A percentile compares a stretch with the other conserved stretches of the same genome.
These are phyloP conservation scores for Sebastes flavidus DNA, from an alignment of 2,797 vertebrate species.

Conservation along the genomic window DNA sequence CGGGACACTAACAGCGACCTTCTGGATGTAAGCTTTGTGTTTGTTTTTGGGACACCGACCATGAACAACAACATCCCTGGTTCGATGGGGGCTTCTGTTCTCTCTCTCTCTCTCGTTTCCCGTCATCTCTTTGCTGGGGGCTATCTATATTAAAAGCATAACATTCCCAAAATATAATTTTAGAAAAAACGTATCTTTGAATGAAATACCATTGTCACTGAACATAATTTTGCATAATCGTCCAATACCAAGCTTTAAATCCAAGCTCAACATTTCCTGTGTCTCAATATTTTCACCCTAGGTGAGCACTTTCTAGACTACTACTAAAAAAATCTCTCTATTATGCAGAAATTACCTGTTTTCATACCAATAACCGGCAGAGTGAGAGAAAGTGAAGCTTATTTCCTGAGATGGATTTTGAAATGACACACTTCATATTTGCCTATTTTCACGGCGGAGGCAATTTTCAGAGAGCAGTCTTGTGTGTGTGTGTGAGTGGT, in stretches of 20 bases:
- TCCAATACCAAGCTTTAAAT: neutral
- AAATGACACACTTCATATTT: conserved; percentile 41
- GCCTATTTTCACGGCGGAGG: conserved; percentile 21
- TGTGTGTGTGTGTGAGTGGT: conserved; percentile 10
- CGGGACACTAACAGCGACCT: no score
- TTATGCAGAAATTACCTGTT: conserved; percentile 4
- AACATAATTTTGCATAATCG: neutral
- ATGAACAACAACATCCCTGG: no score
- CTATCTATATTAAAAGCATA: neutral
- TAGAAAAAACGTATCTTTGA: neutral
- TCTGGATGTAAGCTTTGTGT: no score
- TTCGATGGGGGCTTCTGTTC: no score
- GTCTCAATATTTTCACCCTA: neutral
- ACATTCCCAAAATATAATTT: neutral
- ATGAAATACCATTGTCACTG: neutral
- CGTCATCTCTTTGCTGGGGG: neutral
- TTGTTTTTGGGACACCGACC: no score
- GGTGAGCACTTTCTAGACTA: neutral
- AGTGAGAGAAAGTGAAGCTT: conserved; percentile 5
- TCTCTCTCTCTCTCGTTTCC: neutral
- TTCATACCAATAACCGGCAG: neutral
- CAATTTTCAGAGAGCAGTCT: conserved; percentile 20
- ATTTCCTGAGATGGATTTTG: conserved; percentile 25
- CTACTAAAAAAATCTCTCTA: neutral
- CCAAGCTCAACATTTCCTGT: neutral